These are phyloP conservation scores for Glyptemys insculpta DNA, from an alignment of 2,797 vertebrate genomes.

Conservation along the genomic window DNA sequence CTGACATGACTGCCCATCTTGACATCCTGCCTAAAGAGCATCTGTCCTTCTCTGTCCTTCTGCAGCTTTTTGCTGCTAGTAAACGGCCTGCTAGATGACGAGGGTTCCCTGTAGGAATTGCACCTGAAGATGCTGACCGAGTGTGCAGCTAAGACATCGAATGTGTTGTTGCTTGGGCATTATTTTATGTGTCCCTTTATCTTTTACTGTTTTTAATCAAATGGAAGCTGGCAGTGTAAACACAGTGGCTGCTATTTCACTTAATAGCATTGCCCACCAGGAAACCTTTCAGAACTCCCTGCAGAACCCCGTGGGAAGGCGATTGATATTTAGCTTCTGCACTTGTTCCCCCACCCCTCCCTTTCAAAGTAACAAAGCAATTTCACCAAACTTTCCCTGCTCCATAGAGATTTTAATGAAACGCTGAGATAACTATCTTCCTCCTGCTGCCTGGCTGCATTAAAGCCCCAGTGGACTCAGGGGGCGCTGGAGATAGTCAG, in stretches of 20 bases:
- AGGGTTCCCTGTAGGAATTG: background rate
- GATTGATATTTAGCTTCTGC: no score
- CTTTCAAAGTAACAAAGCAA: background rate
- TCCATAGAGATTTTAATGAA: background rate
- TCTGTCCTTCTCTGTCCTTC: background rate
- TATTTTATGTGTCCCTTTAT: background rate
- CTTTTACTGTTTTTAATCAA: background rate
- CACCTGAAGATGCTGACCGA: background rate
- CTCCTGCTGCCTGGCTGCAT: background rate
- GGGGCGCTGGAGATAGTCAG: accelerated
- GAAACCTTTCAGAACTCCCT: background rate
- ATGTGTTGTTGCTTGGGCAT: background rate
- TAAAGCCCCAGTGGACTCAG: background rate
- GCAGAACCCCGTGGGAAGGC: background rate
- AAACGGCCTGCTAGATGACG: background rate
- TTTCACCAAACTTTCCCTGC: background rate
- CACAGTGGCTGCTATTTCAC: background rate
- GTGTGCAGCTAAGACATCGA: background rate
- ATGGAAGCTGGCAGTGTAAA: background rate
- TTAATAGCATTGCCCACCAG: background rate
- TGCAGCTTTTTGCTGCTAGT: background rate
- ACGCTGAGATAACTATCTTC: accelerated
- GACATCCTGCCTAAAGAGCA: background rate
- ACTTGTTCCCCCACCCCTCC: no score
- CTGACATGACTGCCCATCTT: background rate